A percentile compares a stretch with the other conserved stretches of the same genome.
Conservation (phyloP, 2,888 invertebrate species). For the Tetragonula carbonaria region DNA sequence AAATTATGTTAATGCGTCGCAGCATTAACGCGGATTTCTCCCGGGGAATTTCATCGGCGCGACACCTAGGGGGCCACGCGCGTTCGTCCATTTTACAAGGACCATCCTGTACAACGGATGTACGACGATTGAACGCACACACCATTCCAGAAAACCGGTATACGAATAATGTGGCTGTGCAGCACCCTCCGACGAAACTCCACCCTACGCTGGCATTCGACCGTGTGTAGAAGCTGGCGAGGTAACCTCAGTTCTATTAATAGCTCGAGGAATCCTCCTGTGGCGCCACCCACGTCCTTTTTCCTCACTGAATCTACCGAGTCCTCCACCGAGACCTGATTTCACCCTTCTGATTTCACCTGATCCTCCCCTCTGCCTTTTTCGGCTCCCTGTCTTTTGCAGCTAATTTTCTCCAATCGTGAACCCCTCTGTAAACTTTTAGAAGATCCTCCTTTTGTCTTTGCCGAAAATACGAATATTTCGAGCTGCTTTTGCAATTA, state of each 20-base stretch:
- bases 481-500: too few species aligned
- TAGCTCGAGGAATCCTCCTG: slow-evolving; percentile 59
- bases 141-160: slow-evolving; percentile 78
- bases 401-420: too few species aligned
- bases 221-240: slow-evolving; percentile 76
- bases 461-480: too few species aligned
- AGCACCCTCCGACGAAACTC: slow-evolving; percentile 63
- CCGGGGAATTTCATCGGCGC: not conserved
- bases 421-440: too few species aligned
- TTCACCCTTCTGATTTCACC: too few species aligned
- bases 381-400: too few species aligned
- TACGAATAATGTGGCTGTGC: slow-evolving; percentile 71
- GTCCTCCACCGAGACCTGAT: too few species aligned
- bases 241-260: slow-evolving; percentile 76
- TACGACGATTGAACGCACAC: slow-evolving; percentile 54
- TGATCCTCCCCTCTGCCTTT: too few species aligned
- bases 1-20: slow-evolving; percentile 5
- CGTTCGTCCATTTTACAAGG: not conserved
- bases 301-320: too few species aligned
- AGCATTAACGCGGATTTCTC: too few species aligned
- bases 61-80: not conserved
- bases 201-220: slow-evolving; percentile 66
- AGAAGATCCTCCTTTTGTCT: too few species aligned
- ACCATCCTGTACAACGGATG: slow-evolving; percentile 38
- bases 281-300: too few species aligned